phyloP scores from a whole-genome alignment of 2,113 vertebrate species.

The Myxocyprinus asiaticus region DNA sequence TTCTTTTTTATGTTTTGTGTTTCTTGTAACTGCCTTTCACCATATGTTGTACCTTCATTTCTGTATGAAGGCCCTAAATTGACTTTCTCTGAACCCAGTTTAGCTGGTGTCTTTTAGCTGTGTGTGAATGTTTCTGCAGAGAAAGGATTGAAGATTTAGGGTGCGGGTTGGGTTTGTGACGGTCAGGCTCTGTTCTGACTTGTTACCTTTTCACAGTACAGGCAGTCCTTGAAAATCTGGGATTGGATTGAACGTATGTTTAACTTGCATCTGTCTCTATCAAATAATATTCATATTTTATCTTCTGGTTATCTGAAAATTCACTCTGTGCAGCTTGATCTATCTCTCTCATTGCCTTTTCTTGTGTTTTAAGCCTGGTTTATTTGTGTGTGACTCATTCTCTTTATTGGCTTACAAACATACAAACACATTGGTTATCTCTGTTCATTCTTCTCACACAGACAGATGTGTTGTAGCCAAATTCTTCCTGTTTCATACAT shows the following conservation, averaged over 20 bases:
- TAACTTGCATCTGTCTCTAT: background rate
- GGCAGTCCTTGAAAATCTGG: background rate
- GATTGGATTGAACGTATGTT: background rate
- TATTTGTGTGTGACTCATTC: background rate
- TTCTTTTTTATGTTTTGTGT: too few species aligned
- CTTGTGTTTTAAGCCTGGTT: background rate
- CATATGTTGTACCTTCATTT: background rate
- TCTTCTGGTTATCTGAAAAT: background rate
- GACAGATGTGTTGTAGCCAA: background rate
- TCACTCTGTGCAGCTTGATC: too few species aligned
- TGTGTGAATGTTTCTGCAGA: background rate
- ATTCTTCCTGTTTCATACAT: background rate
- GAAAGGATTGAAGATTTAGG: background rate
- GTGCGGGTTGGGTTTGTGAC: background rate
- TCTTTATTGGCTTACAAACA: background rate
- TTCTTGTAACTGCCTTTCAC: background rate
- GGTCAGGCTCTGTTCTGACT: slow-evolving; percentile 1
- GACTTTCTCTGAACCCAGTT: background rate
- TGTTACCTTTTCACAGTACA: background rate
- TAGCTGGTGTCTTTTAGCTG: background rate
- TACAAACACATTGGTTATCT: background rate
- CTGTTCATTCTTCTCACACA: background rate
- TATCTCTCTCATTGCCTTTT: background rate
- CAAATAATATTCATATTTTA: background rate
- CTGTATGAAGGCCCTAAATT: background rate